Evolutionary conservation across 2,797 vertebrate species (phyloP), one percentile per base, ranked within the genome.

Genomic region (Erpetoichthys calabaricus): DNA sequence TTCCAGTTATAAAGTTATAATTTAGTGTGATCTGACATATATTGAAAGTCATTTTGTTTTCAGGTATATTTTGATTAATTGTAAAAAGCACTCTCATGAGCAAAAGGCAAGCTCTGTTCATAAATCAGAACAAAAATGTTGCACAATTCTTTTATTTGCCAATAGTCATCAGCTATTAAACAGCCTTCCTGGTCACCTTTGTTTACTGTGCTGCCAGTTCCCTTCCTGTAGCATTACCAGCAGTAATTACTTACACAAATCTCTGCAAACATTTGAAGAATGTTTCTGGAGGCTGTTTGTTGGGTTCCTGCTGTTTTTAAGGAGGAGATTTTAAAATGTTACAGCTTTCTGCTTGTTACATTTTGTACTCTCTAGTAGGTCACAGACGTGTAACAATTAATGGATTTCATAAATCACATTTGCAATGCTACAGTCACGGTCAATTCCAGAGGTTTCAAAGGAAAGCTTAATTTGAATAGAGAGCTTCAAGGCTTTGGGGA

Each of bases 231-330:
- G 64, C 62, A 63, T 55, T 54, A 59, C 62, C 57, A 59, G 57
- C 52, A 65, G 71, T 73, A 70, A 75, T 75, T 67, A 62, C 61
- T 68, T 65, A 57, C 52, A 74, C 53, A 77, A 71, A 71, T 71
- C 71, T 71, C 60, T 65, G 53, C 60, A 78, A 77, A 72, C 70
- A 78, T 79, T 60, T 66, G 65, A 73, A 64, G 76, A 77, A 83
- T 80, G 80, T 76, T 64, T 79, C 69, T 68, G 67, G 71, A 62
- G 73, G 68, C 68, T 68, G 3, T 60, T 65, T 63, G 67, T 10
- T 63, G 44, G 56, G 57, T 25, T 53, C 47, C 62, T 59, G 55
- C 57, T 58, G 3, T 58, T 44, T 44, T 62, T 60, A 56, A 56
- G 44, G 60, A 46, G 47, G 49, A 42, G 5, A 50, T 10, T 57